phyloP scores from a whole-genome alignment of 2,888 invertebrate species.

The Mesorhabditis spiculigera region DNA sequence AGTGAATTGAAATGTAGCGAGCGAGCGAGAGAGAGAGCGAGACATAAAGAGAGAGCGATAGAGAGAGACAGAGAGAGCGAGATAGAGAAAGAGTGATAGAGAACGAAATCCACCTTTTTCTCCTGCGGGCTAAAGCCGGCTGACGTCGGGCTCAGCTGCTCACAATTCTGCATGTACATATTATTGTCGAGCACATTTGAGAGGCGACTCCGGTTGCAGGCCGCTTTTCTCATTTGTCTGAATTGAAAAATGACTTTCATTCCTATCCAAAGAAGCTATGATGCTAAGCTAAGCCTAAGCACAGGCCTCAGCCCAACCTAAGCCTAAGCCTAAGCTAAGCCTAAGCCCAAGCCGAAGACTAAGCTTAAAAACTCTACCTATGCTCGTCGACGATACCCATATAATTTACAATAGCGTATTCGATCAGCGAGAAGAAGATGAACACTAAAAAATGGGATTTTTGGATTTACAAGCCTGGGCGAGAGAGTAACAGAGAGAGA shows the following conservation, averaged over 20 bases:
- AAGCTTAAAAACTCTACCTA: conserved; percentile 20
- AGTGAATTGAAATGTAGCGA: no score
- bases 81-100: background rate
- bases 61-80: no score
- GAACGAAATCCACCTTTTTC: conserved; percentile 27
- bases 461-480: no score
- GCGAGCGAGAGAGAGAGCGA: background rate
- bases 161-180: conserved; percentile 23
- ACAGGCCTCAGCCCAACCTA: background rate
- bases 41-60: no score
- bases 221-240: conserved; percentile 54
- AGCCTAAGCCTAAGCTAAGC: no score
- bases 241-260: conserved; percentile 9
- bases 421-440: conserved; percentile 56
- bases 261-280: background rate
- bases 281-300: background rate
- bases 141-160: conserved; percentile 27
- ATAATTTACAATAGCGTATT: conserved; percentile 57
- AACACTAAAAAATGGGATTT: conserved; percentile 42
- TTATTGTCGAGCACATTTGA: conserved; percentile 54
- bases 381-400: conserved; percentile 57
- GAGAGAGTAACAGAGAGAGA: no score
- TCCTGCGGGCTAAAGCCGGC: conserved; percentile 36
- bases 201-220: conserved; percentile 49
- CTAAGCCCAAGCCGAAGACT: no score